Base-by-base conservation (phyloP, 2,797 vertebrate genomes). In the Florisuga fusca region DNA sequence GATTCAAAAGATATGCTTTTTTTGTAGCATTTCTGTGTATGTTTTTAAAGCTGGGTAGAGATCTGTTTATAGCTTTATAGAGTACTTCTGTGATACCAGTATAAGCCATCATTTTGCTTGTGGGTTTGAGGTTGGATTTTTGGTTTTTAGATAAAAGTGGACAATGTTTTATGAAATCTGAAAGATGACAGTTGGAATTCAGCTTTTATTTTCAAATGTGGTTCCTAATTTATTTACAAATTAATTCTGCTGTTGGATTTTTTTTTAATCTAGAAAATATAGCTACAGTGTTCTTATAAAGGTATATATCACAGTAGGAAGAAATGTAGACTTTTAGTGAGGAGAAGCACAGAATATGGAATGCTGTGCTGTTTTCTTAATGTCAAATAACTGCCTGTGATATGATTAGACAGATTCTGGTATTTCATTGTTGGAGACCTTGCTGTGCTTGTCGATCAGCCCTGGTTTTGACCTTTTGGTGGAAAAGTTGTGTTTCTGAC, bases 181-280 rank as follows among this genome's bases (percentile, higher is more conserved):
- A 58, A 62, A 66, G 41, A 41, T 46, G 21, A 14, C 3, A 0
- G n/a, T 26, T 81, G 33, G 43, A 38, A 16, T 58, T 89, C 43
- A 72, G 19, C 38, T 84, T 93, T 86, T 67, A 54, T 79, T 91
- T 85, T 85, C 64, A 89, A 84, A 68, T 84, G 36, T 9, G 34
- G 29, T 79, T 94, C 34, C 53, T 48, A 69, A 79, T 78, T 93
- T 94, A 51, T 82, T 87, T 93, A 75, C 8, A 16, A 75, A 93
- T 41, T 41, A 41, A 41, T 41, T 41, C 38, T 41, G 38, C 13
- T 14, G 38, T 41, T 41, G 53, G 21, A 68, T 11, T 62, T 94
- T 95, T 58, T 94, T 95, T 31, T 77, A 36, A 38, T 91, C n/a
- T 82, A 8, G 9, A 87, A 89, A 85, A 59, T 34, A 9, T 62